Evolutionary conservation across 2,113 vertebrate species (phyloP).

Genomic region (Scalopus aquaticus): DNA sequence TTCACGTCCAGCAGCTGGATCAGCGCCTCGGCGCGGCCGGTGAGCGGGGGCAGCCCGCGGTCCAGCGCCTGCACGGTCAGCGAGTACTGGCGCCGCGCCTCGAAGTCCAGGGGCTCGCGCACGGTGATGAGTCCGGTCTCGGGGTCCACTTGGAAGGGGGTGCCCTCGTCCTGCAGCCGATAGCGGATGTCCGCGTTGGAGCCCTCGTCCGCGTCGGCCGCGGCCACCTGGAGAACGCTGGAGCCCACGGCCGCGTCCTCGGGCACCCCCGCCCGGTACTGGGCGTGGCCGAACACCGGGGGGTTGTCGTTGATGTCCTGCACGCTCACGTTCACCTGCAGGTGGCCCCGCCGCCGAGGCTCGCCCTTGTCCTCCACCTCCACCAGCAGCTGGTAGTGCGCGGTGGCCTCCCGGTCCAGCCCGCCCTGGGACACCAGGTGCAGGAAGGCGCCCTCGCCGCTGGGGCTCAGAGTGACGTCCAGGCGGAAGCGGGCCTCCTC

Average conservation of each 20-base stretch:
- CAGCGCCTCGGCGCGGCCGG: conserved; percentile 92
- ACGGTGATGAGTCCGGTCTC: conserved; percentile 94
- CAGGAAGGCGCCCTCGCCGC: conserved; percentile 98
- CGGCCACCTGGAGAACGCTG: conserved; percentile 93
- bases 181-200: conserved; percentile 95
- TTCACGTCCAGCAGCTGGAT: conserved; percentile 95
- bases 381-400: conserved; percentile 94
- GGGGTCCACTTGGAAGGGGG: conserved; percentile 95
- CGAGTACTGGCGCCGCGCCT: conserved; percentile 92
- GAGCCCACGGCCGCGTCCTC: conserved; percentile 94
- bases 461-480: conserved; percentile 97
- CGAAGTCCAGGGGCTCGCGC: conserved; percentile 93
- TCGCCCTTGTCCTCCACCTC: conserved; percentile 97
- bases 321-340: conserved; percentile 97
- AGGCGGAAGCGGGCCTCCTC: conserved; percentile 94
- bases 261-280: conserved; percentile 92
- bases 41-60: conserved; percentile 92
- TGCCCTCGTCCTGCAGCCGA: conserved; percentile 87
- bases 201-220: conserved; percentile 95
- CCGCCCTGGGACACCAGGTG: conserved; percentile 95
- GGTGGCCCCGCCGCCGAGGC: conserved; percentile 92
- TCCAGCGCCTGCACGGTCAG: conserved; percentile 94
- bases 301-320: conserved; percentile 99
- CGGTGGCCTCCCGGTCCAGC: conserved; percentile 92
- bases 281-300: conserved; percentile 91